Percentiles rank a stretch among this genome's conserved stretches.
Conservation (phyloP, 1,140 invertebrate species). For the Drosophila bifasciata region DNA sequence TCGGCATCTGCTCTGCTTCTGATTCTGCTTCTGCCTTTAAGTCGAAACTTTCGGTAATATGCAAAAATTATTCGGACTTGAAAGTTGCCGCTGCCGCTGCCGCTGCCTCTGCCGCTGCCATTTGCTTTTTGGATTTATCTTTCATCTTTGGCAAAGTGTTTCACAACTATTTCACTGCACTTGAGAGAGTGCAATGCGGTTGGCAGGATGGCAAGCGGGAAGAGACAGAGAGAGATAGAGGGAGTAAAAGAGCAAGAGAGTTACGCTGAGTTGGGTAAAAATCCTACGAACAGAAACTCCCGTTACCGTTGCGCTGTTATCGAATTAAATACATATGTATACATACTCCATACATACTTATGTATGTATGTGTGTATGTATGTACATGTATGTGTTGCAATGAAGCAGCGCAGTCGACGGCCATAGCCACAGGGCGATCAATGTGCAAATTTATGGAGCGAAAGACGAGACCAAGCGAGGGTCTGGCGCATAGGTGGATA, state of each 20-base stretch:
- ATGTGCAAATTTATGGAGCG: conserved; percentile 78
- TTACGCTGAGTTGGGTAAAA: conserved; percentile 61
- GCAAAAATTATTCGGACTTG: conserved; percentile 50
- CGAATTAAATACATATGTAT: conserved; percentile 74
- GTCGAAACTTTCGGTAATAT: conserved; percentile 11
- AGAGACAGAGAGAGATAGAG: not conserved
- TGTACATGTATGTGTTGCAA: conserved; percentile 5
- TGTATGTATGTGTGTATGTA: not conserved
- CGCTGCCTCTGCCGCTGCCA: conserved; percentile 37
- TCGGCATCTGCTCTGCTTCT: no score
- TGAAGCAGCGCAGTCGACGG: conserved; percentile 49
- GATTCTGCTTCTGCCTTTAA: not conserved
- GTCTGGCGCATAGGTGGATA: conserved; percentile 14
- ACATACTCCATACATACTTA: conserved; percentile 12
- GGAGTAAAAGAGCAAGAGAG: not conserved
- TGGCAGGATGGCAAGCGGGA: not conserved
- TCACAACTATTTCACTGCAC: conserved; percentile 81
- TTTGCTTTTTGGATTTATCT: conserved; percentile 69
- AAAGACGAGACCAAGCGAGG: conserved; percentile 47
- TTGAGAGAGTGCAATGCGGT: conserved; percentile 61
- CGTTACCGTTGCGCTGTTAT: conserved; percentile 58
- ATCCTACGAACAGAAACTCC: conserved; percentile 59
- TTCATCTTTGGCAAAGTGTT: conserved; percentile 82
- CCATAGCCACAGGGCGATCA: conserved; percentile 65
- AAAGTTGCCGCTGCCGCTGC: conserved; percentile 17